Percentiles rank a stretch among this genome's conserved stretches.
Evolutionary conservation across 1,140 invertebrate species (phyloP).

Genomic region (Rhopalosiphum maidis): DNA sequence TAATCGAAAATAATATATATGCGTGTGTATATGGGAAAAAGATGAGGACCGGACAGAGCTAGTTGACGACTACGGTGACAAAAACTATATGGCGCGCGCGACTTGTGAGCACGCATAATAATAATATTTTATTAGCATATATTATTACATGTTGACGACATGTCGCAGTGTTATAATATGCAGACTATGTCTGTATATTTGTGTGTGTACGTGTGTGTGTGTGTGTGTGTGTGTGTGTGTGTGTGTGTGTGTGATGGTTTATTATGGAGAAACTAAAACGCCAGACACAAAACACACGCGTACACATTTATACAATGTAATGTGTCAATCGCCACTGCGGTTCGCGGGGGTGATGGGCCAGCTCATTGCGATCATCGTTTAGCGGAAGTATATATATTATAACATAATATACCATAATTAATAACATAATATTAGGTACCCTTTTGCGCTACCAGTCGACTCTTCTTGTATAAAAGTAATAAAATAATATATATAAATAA

Average conservation of each 20-base stretch:
- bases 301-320: neutral
- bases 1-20: neutral
- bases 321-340: neutral
- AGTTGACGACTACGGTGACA: slow-evolving; percentile 16
- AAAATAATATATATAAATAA: neutral
- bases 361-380: neutral
- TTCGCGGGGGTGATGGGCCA: neutral
- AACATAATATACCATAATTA: neutral
- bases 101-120: neutral
- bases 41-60: slow-evolving; percentile 56
- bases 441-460: neutral
- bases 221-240: neutral
- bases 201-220: neutral
- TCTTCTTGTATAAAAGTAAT: neutral
- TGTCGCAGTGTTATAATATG: neutral
- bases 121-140: slow-evolving; percentile 33
- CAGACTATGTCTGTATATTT: neutral
- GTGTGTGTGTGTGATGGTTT: neutral
- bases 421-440: neutral
- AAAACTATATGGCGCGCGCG: slow-evolving; percentile 5
- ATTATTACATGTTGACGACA: neutral
- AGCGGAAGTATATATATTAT: slow-evolving; percentile 16
- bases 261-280: neutral
- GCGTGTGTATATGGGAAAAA: slow-evolving; percentile 44
- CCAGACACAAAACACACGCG: neutral